These are phyloP conservation scores for Adelges cooleyi DNA, from an alignment of 1,140 invertebrate species.

Conservation along the genomic window DNA sequence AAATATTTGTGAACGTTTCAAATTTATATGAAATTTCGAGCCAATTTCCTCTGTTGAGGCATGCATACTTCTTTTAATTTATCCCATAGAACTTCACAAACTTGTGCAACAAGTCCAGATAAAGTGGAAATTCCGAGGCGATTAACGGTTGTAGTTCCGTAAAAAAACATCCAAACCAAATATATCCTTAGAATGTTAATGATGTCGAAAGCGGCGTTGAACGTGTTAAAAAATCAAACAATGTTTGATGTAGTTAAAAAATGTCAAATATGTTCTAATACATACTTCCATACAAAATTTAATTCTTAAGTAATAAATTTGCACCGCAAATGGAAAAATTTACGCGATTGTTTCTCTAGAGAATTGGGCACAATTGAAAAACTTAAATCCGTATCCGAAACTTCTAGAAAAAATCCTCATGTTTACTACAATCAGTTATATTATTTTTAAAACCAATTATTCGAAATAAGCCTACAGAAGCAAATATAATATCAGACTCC, in stretches of 20 bases:
- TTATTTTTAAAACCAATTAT: not conserved
- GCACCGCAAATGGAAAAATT: not conserved
- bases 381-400: not conserved
- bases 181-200: constrained; percentile 9
- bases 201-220: not conserved
- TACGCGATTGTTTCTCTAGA: not conserved
- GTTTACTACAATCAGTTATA: constrained; percentile 7
- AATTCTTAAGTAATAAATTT: not conserved
- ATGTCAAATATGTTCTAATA: too few relatives aligned
- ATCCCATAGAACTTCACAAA: constrained; percentile 31
- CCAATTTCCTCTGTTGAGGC: constrained; percentile 26
- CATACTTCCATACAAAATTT: not conserved
- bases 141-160: constrained; percentile 31
- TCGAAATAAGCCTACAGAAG: not conserved
- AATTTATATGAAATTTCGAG: constrained; percentile 3
- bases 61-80: constrained; percentile 30
- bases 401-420: not conserved
- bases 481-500: not conserved
- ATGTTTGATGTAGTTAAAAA: too few relatives aligned
- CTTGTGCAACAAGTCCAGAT: constrained; percentile 30
- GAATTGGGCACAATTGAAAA: not conserved
- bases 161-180: constrained; percentile 31
- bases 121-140: constrained; percentile 32
- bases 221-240: constrained; percentile 33
- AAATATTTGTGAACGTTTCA: constrained; percentile 6